A percentile compares a stretch with the other conserved stretches of the same genome.
Conservation (phyloP, 1,140 invertebrate species). For the Berghia stephanieae region DNA sequence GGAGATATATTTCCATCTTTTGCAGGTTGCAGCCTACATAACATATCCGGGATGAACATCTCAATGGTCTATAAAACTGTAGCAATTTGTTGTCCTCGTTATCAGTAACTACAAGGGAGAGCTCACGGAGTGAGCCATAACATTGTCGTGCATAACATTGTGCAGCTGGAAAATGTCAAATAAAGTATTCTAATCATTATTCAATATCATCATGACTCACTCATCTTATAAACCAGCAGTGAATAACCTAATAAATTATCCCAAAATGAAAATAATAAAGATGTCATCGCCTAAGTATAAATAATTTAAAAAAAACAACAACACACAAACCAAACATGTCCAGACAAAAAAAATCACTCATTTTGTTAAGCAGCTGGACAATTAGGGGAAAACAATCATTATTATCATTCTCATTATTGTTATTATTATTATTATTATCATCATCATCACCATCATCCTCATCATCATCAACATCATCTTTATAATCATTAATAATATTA, state of each 20-base stretch:
- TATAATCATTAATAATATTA: too few species aligned
- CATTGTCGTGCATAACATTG: slow-evolving; percentile 16
- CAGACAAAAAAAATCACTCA: too few species aligned
- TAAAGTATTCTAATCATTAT: neutral
- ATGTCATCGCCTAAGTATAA: neutral
- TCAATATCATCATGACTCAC: too few species aligned
- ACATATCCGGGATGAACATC: slow-evolving; percentile 24
- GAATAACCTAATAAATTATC: too few species aligned
- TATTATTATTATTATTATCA: too few species aligned
- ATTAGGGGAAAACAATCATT: too few species aligned
- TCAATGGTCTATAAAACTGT: slow-evolving; percentile 17
- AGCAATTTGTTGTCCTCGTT: slow-evolving; percentile 14
- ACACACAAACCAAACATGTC: too few species aligned
- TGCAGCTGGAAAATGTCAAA: neutral
- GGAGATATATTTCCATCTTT: slow-evolving; percentile 18
- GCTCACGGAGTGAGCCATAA: slow-evolving; percentile 6
- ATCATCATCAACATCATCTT: too few species aligned
- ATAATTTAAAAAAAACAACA: neutral
- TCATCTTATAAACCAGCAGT: too few species aligned
- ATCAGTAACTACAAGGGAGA: slow-evolving; percentile 8
- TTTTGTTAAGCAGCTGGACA: too few species aligned
- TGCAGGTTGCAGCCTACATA: slow-evolving; percentile 32
- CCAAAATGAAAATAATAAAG: neutral
- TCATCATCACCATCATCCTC: too few species aligned
- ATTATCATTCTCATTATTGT: too few species aligned